Conservation (phyloP, 2,888 invertebrate species). For the Drosophila siamana region DNA sequence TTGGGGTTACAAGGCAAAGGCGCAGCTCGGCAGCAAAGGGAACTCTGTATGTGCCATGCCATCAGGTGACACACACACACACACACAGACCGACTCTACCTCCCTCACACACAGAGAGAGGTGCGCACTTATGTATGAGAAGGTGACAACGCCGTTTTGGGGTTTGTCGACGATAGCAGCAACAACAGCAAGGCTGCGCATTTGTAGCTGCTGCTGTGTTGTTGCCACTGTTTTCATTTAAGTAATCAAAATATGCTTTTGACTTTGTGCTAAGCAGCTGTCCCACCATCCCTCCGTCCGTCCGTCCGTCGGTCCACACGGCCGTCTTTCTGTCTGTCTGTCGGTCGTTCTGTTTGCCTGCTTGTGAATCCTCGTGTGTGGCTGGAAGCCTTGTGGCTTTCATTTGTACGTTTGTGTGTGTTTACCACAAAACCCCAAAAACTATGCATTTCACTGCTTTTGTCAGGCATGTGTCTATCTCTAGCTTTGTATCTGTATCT, state of each 20-base stretch:
- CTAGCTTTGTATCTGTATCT: constrained; percentile 6
- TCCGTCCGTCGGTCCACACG: constrained; percentile 1
- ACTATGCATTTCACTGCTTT: constrained; percentile 77
- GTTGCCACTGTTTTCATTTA: constrained; percentile 70
- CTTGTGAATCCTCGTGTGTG: constrained; percentile 36
- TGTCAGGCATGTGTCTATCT: constrained; percentile 54
- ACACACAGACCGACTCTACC: background rate
- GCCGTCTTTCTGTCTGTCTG: constrained; percentile 5
- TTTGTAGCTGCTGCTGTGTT: constrained; percentile 33
- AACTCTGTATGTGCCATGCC: background rate
- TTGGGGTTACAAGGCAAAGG: constrained; percentile 52
- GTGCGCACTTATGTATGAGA: constrained; percentile 13
- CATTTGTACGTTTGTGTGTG: constrained; percentile 42
- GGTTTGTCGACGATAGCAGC: constrained; percentile 35
- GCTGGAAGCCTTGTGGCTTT: constrained; percentile 49
- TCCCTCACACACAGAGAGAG: constrained; percentile 5
- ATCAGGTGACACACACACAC: constrained; percentile 16
- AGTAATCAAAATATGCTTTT: constrained; percentile 82
- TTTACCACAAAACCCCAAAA: constrained; percentile 75
- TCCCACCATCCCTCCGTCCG: constrained; percentile 24
- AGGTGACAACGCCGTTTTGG: constrained; percentile 75
- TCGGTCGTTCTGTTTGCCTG: constrained; percentile 15
- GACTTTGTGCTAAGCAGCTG: constrained; percentile 78
- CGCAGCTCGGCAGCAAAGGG: constrained; percentile 5
- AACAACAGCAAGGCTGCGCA: constrained; percentile 34